Evolutionary conservation across 30 jellyfish, hydroid and myxozoan genomes (phyloP), one percentile per base, ranked within the genome.

Genomic region (Nemopilema nomurai): DNA sequence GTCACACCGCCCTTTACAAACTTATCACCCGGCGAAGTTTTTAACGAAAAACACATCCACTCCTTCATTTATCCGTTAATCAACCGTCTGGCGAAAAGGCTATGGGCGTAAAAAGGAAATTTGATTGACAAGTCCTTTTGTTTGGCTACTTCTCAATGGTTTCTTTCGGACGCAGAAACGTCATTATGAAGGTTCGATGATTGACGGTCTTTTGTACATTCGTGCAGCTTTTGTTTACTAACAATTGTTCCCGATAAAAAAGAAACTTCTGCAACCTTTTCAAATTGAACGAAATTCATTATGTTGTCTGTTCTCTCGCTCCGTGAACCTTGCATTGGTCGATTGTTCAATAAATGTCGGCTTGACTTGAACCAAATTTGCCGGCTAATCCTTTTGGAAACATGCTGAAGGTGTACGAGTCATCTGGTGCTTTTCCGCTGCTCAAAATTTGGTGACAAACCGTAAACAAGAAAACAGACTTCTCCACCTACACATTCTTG

Each of bases 51-150:
- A 33, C 84, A 66, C 29, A 17, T 17, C 26, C 68, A 28, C 28
- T 41, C 26, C 17, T 70, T 70, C n/a, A 67, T 62, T 67, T 83
- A 83, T 83, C 74, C 74, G 84, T 73, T 25, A 30, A 83, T 18
- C 67, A 50, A 71, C 83, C 75, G 76, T 23, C 79, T 51, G 70
- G 22, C 4, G 8, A 33, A 20, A 78, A 65, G 26, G 41, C 69
- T 51, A 18, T 25, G 93, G 93, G 93, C 93, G 93, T 84, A 84
- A 63, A 52, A 83, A 52, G 71, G 67, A 9, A 71, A 28, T n/a
- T 57, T 84, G 93, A 84, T 84, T 84, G 93, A 74, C 93, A 65
- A 29, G 29, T 41, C 51, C 82, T 69, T 73, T 84, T 84, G 93
- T 84, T 84, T 71, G 52, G 17, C n/a, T 3, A 80, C 73, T 80